A percentile compares a stretch with the other conserved stretches of the same genome.
These are phyloP conservation scores for Troides oblongomaculatus DNA, from an alignment of 2,888 invertebrate genomes.

Conservation along the genomic window DNA sequence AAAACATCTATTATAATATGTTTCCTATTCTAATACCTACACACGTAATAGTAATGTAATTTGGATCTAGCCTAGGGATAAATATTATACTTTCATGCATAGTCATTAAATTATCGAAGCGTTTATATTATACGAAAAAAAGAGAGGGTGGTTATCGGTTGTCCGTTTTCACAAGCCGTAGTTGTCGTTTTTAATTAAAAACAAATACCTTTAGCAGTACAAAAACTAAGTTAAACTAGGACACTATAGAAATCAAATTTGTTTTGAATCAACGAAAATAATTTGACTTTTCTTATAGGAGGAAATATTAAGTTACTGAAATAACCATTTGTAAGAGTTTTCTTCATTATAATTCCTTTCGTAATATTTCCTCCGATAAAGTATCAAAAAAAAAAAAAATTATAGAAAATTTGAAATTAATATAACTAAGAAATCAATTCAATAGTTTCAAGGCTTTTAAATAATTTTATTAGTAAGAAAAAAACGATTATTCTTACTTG, in stretches of 20 bases:
- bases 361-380: conserved; percentile 21
- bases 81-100: conserved; percentile 31
- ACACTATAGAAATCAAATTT: not conserved
- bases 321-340: no score
- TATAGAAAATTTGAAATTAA: conserved; percentile 2
- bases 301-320: conserved; percentile 11
- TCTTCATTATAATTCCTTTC: not conserved
- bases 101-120: conserved; percentile 40
- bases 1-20: conserved; percentile 46
- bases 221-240: conserved; percentile 29
- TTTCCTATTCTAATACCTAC: conserved; percentile 42
- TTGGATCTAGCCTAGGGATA: conserved; percentile 43
- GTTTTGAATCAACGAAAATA: no score
- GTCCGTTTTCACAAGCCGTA: conserved; percentile 65
- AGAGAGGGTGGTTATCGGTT: conserved; percentile 57
- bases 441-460: not conserved
- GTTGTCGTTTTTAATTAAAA: conserved; percentile 41
- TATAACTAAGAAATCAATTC: no score
- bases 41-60: conserved; percentile 39
- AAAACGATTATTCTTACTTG: conserved; percentile 1
- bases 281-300: not conserved
- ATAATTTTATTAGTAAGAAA: conserved; percentile 25
- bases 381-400: conserved; percentile 24
- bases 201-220: conserved; percentile 28
- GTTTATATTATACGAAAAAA: conserved; percentile 45